Conservation (phyloP, 2,888 invertebrate species). For the Epinotia nisella region DNA sequence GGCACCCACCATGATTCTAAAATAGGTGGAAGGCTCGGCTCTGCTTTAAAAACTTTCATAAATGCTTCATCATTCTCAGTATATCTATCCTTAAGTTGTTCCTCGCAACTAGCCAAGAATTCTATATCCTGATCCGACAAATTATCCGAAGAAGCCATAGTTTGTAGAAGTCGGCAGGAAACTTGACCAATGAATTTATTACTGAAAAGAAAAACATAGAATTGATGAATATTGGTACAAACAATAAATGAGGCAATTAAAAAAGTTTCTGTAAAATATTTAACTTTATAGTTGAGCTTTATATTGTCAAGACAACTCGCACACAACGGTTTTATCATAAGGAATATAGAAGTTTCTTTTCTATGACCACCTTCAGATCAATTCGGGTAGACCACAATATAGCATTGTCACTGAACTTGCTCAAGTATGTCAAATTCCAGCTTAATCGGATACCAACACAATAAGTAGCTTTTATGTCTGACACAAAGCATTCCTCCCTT, state of each 20-base stretch:
- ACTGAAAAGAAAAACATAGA: slow-evolving; percentile 57
- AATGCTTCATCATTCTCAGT: slow-evolving; percentile 87
- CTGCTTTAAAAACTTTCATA: slow-evolving; percentile 75
- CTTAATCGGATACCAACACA: no score
- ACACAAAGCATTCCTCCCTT: no score
- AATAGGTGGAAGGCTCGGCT: slow-evolving; percentile 83
- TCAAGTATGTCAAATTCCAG: no score
- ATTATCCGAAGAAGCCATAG: slow-evolving; percentile 59
- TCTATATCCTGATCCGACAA: slow-evolving; percentile 84
- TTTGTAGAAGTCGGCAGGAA: slow-evolving; percentile 50
- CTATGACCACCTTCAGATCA: no score
- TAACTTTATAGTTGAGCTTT: not conserved
- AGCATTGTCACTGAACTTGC: no score
- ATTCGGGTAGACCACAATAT: no score
- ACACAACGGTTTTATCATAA: no score
- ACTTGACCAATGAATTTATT: slow-evolving; percentile 58
- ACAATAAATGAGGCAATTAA: not conserved
- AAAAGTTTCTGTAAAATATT: slow-evolving; percentile 2
- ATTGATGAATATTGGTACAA: slow-evolving; percentile 27
- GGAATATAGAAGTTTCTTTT: no score
- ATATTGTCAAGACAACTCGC: no score
- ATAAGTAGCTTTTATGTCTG: no score
- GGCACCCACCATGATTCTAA: slow-evolving; percentile 83
- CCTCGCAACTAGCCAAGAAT: slow-evolving; percentile 86
- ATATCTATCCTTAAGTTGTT: slow-evolving; percentile 85